Evolutionary conservation across 2,888 invertebrate genomes (phyloP).

Genomic region (Macrophya alboannulata): DNA sequence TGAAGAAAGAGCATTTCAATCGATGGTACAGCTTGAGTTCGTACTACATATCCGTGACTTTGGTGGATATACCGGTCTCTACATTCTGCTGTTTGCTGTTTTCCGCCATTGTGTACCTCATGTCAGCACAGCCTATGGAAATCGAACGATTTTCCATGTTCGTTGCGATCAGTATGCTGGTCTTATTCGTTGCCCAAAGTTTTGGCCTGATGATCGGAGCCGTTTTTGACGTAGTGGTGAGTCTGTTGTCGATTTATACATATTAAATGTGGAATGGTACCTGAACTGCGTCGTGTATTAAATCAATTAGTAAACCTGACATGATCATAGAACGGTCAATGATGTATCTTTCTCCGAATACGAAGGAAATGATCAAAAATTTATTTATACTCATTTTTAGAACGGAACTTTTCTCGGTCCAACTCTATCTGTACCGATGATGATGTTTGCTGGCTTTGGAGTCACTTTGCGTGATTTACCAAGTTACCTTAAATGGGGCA

Average conservation of each 20-base stretch:
- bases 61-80: constrained; percentile 90
- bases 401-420: constrained; percentile 98
- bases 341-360: neutral
- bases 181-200: constrained; percentile 95
- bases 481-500: constrained; percentile 93
- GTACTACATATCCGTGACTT: constrained; percentile 89
- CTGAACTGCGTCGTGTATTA: neutral
- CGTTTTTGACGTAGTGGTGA: constrained; percentile 91
- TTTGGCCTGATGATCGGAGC: constrained; percentile 96
- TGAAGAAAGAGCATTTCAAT: constrained; percentile 93
- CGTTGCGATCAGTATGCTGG: constrained; percentile 90
- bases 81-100: constrained; percentile 89
- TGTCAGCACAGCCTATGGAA: constrained; percentile 95
- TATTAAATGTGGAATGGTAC: neutral
- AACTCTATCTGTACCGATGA: constrained; percentile 94
- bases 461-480: constrained; percentile 95
- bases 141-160: constrained; percentile 92
- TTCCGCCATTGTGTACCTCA: constrained; percentile 90
- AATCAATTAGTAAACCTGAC: neutral
- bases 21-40: constrained; percentile 94
- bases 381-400: constrained; percentile 80
- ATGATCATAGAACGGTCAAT: neutral
- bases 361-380: neutral
- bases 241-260: constrained; percentile 76
- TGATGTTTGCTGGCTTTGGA: constrained; percentile 98